Evolutionary conservation across 2,797 vertebrate species (phyloP), one percentile per base, ranked within the genome.

Genomic region (Clamator glandarius): DNA sequence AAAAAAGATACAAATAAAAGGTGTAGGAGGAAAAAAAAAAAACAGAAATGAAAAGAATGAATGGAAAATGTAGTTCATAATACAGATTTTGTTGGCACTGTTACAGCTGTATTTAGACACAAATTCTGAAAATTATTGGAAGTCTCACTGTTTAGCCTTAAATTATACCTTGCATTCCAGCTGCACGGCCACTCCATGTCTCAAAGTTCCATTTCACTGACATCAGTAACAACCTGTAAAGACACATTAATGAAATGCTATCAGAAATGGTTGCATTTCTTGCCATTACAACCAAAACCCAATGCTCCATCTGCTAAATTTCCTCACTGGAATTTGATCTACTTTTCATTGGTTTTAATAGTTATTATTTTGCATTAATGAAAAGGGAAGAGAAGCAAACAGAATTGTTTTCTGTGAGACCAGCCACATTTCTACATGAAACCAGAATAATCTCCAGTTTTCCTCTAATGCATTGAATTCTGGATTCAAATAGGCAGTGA

Each of bases 141-240:
- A 44, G 29, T 86, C 67, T 77, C 28, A 57, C 25, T 83, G 15
- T 52, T 42, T 31, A 76, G n/a, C 44, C n/a, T 82, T 94, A 80
- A 95, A 69, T 77, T 87, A 72, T 14, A 5, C 16, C 74, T 66
- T 58, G 5, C 42, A 90, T 84, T 81, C 73, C 35, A 73, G 31
- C 41, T 63, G 64, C 68, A 54, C 35, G 52, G 29, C 51, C 52
- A 73, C 36, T 84, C 41, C 36, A 31, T 87, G 36, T 89, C 52
- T 89, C 14, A 84, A 54, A 89, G 51, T 77, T 88, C 52, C 26
- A 6, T 93, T 96, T 92, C 87, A 64, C 58, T 87, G 80, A 64
- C 50, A 86, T 88, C 64, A 91, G 39, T 67, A 58, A 94, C 95
- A 82, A 52, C 39, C 79, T 54, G 8, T 75, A 59, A 80, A 93